Conservation (phyloP, 1,140 invertebrate genomes). For the Aplysia californica region DNA sequence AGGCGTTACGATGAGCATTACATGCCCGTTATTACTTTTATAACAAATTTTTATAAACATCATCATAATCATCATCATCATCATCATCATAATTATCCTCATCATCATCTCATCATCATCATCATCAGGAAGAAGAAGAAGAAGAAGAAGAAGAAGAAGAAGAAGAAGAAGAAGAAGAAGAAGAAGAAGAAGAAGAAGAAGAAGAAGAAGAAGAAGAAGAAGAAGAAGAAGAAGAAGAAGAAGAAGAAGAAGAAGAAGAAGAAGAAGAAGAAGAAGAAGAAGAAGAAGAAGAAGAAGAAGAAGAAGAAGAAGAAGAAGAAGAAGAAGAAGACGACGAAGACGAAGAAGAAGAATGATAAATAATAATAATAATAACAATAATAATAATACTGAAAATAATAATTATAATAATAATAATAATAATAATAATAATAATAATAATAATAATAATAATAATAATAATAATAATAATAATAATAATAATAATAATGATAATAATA, state of each 20-base stretch:
- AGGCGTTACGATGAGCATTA: neutral
- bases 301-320: neutral
- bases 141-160: constrained; percentile 16
- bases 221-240: constrained; percentile 15
- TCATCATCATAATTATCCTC: too few relatives aligned
- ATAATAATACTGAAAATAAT: too few relatives aligned
- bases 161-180: constrained; percentile 16
- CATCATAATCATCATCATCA: too few relatives aligned
- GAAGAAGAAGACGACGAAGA: too few relatives aligned
- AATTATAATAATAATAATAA: too few relatives aligned
- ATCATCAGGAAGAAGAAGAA: constrained; percentile 9
- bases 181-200: constrained; percentile 17
- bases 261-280: constrained; percentile 12
- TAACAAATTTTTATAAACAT: neutral
- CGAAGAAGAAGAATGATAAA: too few relatives aligned
- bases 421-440: too few relatives aligned
- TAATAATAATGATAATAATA: too few relatives aligned
- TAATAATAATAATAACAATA: too few relatives aligned
- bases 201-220: constrained; percentile 15
- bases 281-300: constrained; percentile 8
- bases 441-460: too few relatives aligned
- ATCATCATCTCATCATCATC: too few relatives aligned
- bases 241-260: constrained; percentile 12
- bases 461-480: too few relatives aligned
- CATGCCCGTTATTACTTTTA: neutral